phyloP scores from a whole-genome alignment of 2,888 invertebrate species.

The Allygus modestus region DNA sequence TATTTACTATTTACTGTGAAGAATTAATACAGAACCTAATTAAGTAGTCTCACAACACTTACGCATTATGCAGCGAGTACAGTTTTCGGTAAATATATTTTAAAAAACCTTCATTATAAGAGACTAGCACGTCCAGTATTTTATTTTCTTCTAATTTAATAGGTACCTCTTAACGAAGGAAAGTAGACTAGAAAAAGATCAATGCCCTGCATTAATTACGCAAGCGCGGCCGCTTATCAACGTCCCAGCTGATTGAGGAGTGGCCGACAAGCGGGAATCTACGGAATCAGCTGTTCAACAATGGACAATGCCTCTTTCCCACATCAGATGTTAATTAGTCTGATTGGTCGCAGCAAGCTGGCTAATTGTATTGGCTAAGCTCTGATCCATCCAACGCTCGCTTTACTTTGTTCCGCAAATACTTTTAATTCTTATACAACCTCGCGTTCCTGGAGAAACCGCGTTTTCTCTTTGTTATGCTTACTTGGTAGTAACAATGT shows the following conservation, averaged over 20 bases:
- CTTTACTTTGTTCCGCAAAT: background rate
- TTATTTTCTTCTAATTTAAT: too few relatives aligned
- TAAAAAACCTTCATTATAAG: too few relatives aligned
- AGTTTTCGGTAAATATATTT: too few relatives aligned
- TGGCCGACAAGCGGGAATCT: slow-evolving; percentile 36
- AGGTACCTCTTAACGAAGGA: too few relatives aligned
- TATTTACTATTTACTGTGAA: too few relatives aligned
- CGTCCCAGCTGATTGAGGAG: slow-evolving; percentile 35
- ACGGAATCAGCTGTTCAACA: slow-evolving; percentile 43
- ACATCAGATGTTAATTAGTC: slow-evolving; percentile 34
- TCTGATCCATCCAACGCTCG: background rate
- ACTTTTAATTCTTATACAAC: background rate
- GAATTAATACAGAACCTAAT: too few relatives aligned
- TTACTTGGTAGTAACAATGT: background rate
- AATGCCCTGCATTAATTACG: slow-evolving; percentile 7
- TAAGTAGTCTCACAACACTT: too few relatives aligned
- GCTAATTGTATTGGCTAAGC: slow-evolving; percentile 10
- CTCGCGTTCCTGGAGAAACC: background rate
- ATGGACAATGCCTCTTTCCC: slow-evolving; percentile 40
- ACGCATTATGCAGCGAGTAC: too few relatives aligned
- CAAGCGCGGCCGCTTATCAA: slow-evolving; percentile 8
- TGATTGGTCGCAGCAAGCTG: slow-evolving; percentile 19
- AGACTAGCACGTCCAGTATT: too few relatives aligned
- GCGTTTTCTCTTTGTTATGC: background rate
- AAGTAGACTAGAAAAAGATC: slow-evolving; percentile 22